Conservation (phyloP, 1,140 invertebrate genomes). For the Alviniconcha marisindica region DNA sequence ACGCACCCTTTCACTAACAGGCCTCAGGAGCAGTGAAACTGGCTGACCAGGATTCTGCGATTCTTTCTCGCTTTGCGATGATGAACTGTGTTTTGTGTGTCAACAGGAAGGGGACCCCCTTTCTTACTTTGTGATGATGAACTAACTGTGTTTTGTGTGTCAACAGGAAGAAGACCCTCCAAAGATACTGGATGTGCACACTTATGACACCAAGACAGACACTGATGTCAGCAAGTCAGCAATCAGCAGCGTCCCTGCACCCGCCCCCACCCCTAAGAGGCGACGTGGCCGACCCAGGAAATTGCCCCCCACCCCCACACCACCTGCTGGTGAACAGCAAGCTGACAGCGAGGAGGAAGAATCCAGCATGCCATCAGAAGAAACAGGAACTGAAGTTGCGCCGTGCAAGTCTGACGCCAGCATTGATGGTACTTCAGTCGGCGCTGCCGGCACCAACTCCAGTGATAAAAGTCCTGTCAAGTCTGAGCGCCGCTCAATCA, state of each 20-base stretch:
- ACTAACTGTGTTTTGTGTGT: not conserved
- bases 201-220: not conserved
- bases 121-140: no score
- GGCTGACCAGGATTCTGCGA: no score
- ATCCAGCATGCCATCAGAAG: no score
- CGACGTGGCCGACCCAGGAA: slow-evolving; percentile 7
- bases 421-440: no score
- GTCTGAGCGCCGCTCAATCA: not conserved
- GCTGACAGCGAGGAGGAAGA: not conserved
- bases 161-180: slow-evolving; percentile 23
- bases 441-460: no score
- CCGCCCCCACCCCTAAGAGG: not conserved
- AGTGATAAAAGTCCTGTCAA: not conserved
- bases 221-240: not conserved
- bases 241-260: no score
- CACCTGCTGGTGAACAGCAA: not conserved
- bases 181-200: not conserved
- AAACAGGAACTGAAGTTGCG: no score
- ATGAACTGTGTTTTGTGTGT: not conserved
- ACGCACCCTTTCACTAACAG: no score
- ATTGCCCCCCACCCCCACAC: not conserved
- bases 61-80: no score
- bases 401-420: no score
- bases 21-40: no score
- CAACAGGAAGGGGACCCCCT: slow-evolving; percentile 21